Evolutionary conservation across 2,113 vertebrate species (phyloP).

Genomic region (Cyanoderma ruficeps): DNA sequence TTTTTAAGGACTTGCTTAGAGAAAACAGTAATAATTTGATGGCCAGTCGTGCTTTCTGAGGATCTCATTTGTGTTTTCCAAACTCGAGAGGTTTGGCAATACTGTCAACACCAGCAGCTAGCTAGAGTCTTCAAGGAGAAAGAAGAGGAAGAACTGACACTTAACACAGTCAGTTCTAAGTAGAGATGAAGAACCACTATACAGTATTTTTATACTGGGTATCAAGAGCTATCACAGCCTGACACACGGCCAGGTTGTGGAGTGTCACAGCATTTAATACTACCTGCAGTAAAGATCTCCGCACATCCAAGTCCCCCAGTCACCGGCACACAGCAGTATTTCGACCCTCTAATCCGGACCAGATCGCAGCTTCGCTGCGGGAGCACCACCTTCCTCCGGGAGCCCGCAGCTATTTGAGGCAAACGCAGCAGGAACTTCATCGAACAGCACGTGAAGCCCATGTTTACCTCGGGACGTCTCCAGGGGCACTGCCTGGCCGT

Average conservation of each 20-base stretch:
- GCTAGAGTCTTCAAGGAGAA: not conserved
- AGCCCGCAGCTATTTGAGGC: not conserved
- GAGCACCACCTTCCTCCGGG: not conserved
- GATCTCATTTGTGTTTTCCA: not conserved
- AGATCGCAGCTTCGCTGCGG: not conserved
- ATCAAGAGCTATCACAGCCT: not conserved
- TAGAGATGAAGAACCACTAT: not conserved
- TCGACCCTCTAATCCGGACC: rapidly evolving
- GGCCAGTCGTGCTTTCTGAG: not conserved
- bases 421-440: not conserved
- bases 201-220: not conserved
- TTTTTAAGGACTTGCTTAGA: not conserved
- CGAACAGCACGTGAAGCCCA: not conserved
- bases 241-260: not conserved
- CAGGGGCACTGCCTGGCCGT: not conserved
- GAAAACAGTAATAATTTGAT: not conserved
- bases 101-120: not conserved
- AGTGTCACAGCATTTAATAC: not conserved
- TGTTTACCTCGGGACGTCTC: not conserved
- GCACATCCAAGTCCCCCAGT: rapidly evolving
- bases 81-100: not conserved
- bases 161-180: not conserved
- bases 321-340: not conserved
- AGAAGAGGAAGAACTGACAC: not conserved
- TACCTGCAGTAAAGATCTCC: not conserved